Base-by-base conservation (phyloP, 2,113 vertebrate genomes). In the Monopterus albus region DNA sequence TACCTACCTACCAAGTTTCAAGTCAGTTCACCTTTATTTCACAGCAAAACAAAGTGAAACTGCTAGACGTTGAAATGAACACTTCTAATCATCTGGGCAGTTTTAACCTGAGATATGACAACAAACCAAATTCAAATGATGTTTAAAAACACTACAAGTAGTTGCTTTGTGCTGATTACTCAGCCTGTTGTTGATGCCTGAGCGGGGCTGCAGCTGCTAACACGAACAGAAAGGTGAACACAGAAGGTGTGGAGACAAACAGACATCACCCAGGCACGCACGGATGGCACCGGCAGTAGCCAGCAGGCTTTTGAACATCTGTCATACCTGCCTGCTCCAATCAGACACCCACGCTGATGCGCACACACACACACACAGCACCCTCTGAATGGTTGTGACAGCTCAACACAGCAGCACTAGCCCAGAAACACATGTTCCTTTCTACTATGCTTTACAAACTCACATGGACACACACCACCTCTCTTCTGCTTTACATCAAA, bases 301-400 rank as follows among this genome's bases (percentile, higher is more conserved):
- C 79, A 83, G 74, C 71, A 83, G 86, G 74, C 72, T 72, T 65
- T 51, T 53, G 65, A 85, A 82, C 84, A 90, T 82, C 81, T 88
- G 82, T 81, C 87, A 78, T 73, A 86, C 72, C 79, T 90, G 87
- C 75, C 85, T 86, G 72, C 65, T 85, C 64, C 72, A 36, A 87
- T 87, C 60, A 31, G 47, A 75, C 88, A n/a, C 82, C 65, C 47
- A 28, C 77, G 60, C 69, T 45, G 66, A 33, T 25, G 46, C 29
- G 61, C 72, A 43, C 43, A 70, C 39, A 47, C 58, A 45, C 70
- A 50, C 50, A 71, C 53, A 49, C 2, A 64, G 28, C 38, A 50
- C 18, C 26, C 8, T 7, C n/a, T 70, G 66, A 80, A 68, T 62
- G 39, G 33, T 28, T 80, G 65, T 85, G 80, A 83, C 82, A 82